These are phyloP conservation scores for Anabacerthia variegaticeps DNA, from an alignment of 2,797 vertebrate species.

Conservation along the genomic window DNA sequence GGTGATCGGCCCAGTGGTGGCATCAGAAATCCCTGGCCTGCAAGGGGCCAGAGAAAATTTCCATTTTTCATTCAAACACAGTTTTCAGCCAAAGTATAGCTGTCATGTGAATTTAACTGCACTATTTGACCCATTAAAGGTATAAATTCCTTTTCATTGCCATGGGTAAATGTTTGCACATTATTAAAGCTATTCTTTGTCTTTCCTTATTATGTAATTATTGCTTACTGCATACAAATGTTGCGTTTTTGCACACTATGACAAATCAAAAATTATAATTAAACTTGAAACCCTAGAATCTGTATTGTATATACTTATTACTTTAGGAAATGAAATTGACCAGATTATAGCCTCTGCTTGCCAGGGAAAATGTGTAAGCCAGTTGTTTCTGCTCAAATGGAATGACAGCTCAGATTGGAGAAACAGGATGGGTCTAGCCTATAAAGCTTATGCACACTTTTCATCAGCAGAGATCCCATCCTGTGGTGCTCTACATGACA, in stretches of 20 bases:
- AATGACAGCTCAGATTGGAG: neutral
- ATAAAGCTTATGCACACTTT: neutral
- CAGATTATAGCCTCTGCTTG: neutral
- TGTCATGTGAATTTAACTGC: neutral
- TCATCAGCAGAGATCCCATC: neutral
- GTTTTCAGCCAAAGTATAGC: neutral
- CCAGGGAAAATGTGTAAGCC: neutral
- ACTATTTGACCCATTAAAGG: neutral
- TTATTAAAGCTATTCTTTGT: neutral
- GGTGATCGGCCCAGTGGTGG: neutral
- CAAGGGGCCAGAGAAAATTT: neutral
- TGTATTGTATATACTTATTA: neutral
- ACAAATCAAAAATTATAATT: neutral
- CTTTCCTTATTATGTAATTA: neutral
- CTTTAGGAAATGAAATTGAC: neutral
- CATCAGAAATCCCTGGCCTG: neutral
- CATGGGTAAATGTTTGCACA: neutral
- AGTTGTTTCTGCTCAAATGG: neutral
- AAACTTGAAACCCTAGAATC: neutral
- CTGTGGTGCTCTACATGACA: fast-evolving
- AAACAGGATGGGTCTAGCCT: neutral
- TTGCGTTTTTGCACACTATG: neutral
- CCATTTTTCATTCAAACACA: neutral
- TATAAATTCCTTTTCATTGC: neutral
- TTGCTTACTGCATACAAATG: neutral